Percentiles rank a stretch among this genome's conserved stretches.
Evolutionary conservation across 1,140 invertebrate species (phyloP).

Genomic region (Drosophila pectinifera): DNA sequence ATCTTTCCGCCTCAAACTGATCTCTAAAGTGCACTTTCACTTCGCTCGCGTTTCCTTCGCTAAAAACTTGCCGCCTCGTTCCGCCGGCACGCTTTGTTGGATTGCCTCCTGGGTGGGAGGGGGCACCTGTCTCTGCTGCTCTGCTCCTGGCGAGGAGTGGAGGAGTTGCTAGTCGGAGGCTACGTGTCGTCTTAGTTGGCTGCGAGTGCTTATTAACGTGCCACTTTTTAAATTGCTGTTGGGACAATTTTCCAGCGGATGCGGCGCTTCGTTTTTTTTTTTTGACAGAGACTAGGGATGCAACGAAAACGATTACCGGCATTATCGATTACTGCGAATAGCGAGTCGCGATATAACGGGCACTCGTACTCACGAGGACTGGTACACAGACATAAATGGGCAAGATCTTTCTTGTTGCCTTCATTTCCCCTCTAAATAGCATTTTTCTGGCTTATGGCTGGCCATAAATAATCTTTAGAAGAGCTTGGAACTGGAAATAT

Average conservation of each 20-base stretch:
- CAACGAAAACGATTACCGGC: not conserved
- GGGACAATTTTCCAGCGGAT: constrained; percentile 24
- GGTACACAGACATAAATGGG: not conserved
- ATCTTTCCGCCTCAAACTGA: constrained; percentile 84
- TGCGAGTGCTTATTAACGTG: not conserved
- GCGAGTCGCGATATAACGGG: not conserved
- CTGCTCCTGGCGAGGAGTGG: constrained; percentile 3
- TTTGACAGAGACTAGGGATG: constrained; percentile 13
- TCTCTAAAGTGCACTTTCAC: constrained; percentile 1
- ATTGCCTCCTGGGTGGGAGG: not conserved
- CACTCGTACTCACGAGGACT: not conserved
- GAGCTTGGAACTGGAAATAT: too few relatives aligned
- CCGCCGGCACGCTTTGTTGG: constrained; percentile 15
- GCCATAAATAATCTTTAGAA: too few relatives aligned
- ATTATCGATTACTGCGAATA: constrained; percentile 9
- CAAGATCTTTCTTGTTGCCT: too few relatives aligned
- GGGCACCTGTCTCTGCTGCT: not conserved
- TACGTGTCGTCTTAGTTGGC: not conserved
- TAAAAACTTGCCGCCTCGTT: constrained; percentile 1
- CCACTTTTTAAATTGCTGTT: constrained; percentile 9
- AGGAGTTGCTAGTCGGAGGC: not conserved
- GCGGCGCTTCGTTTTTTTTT: constrained; percentile 29
- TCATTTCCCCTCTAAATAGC: too few relatives aligned
- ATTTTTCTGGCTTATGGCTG: too few relatives aligned
- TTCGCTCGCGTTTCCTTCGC: not conserved